These are phyloP conservation scores for Apis mellifera DNA, from an alignment of 1,140 invertebrate genomes.

Conservation along the genomic window DNA sequence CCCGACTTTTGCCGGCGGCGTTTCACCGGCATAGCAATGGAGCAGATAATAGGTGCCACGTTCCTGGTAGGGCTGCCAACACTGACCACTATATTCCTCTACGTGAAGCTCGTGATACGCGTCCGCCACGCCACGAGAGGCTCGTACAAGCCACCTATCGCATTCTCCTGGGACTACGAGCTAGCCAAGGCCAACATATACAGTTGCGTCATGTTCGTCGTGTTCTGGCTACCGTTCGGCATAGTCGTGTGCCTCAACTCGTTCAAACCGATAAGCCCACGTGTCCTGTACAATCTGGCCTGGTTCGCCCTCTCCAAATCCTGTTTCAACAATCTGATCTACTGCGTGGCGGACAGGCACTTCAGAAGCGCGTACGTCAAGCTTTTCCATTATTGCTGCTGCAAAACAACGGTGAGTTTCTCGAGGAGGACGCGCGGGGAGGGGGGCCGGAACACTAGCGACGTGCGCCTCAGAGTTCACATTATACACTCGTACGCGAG, in stretches of 20 bases:
- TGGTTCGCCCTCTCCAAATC: slow-evolving; percentile 88
- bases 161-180: slow-evolving; percentile 85
- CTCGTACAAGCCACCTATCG: slow-evolving; percentile 84
- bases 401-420: slow-evolving; percentile 89
- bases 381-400: slow-evolving; percentile 91
- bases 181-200: slow-evolving; percentile 85
- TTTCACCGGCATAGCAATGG: slow-evolving; percentile 70
- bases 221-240: slow-evolving; percentile 88
- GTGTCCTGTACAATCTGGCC: slow-evolving; percentile 84
- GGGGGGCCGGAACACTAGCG: slow-evolving; percentile 82
- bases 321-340: slow-evolving; percentile 86
- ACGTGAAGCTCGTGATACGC: slow-evolving; percentile 80
- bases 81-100: slow-evolving; percentile 80
- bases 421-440: slow-evolving; percentile 85
- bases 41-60: slow-evolving; percentile 81
- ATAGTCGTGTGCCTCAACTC: slow-evolving; percentile 82
- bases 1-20: slow-evolving; percentile 85
- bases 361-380: slow-evolving; percentile 90
- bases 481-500: slow-evolving; percentile 89
- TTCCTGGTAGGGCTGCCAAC: slow-evolving; percentile 83
- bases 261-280: slow-evolving; percentile 78
- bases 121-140: slow-evolving; percentile 79
- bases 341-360: slow-evolving; percentile 85
- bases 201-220: slow-evolving; percentile 84
- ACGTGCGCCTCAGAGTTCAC: slow-evolving; percentile 86